Percentiles rank a stretch among this genome's conserved stretches.
These are phyloP conservation scores for Aethina tumida DNA, from an alignment of 1,140 invertebrate species.

Conservation along the genomic window DNA sequence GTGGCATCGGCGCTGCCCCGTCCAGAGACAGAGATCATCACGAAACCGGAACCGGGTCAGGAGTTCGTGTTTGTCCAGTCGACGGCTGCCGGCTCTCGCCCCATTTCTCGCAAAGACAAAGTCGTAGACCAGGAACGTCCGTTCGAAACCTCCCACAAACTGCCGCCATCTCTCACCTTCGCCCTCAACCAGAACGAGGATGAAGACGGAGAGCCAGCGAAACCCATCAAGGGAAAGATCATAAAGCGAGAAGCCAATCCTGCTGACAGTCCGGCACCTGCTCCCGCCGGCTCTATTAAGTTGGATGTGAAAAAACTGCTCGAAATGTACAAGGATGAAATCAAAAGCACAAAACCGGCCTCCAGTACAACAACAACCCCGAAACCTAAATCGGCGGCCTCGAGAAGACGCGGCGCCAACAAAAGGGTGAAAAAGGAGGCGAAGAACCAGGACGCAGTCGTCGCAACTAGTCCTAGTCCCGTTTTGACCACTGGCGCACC, in stretches of 20 bases:
- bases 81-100: conserved; percentile 19
- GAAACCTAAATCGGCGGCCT: conserved; percentile 13
- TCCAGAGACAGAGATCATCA: conserved; percentile 23
- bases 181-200: conserved; percentile 23
- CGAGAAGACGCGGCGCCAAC: conserved; percentile 9
- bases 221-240: conserved; percentile 14
- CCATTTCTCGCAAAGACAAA: conserved; percentile 30
- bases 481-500: conserved; percentile 29
- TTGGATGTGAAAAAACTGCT: conserved; percentile 29
- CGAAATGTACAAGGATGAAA: conserved; percentile 30
- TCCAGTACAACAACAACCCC: conserved; percentile 21
- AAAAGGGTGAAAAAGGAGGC: conserved; percentile 27
- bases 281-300: conserved; percentile 33
- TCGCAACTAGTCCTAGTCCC: conserved; percentile 22
- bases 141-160: conserved; percentile 35
- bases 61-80: conserved; percentile 33
- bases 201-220: conserved; percentile 14
- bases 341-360: conserved; percentile 18
- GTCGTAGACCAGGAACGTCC: conserved; percentile 17
- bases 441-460: conserved; percentile 8
- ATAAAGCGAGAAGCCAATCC: conserved; percentile 24
- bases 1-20: conserved; percentile 12
- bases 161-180: conserved; percentile 28
- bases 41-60: conserved; percentile 29
- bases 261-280: conserved; percentile 22